phyloP scores from a whole-genome alignment of 53 echinoderm and acorn worm species.

The Crossaster papposus region DNA sequence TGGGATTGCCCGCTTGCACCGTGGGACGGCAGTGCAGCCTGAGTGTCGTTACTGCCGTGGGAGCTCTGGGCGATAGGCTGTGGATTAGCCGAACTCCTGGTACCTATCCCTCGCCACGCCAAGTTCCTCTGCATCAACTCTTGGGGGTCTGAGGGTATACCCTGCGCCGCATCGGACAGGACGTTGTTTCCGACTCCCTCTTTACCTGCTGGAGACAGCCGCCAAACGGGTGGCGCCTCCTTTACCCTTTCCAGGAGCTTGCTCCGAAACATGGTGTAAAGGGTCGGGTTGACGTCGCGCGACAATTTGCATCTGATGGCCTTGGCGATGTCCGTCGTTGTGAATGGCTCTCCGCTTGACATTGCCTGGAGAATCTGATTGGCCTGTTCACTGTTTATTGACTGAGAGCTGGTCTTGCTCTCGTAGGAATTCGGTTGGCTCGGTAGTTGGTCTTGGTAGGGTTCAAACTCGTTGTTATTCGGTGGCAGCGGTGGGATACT shows the following conservation, averaged over 20 bases:
- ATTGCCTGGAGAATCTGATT: constrained; percentile 58
- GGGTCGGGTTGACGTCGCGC: constrained; percentile 78
- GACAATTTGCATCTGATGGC: constrained; percentile 63
- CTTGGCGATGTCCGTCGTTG: constrained; percentile 68
- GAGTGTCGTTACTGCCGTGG: constrained; percentile 11
- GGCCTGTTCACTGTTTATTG: constrained; percentile 10
- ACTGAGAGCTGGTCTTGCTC: background rate
- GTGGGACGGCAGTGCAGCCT: constrained; percentile 16
- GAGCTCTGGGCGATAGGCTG: background rate
- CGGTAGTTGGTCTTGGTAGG: constrained; percentile 25
- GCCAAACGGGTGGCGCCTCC: constrained; percentile 56
- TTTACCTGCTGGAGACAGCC: constrained; percentile 30
- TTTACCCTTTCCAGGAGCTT: constrained; percentile 59
- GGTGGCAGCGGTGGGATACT: constrained; percentile 46
- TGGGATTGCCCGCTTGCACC: background rate
- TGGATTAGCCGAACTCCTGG: background rate
- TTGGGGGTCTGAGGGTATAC: constrained; percentile 28
- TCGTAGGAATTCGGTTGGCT: background rate
- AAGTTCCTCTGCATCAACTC: constrained; percentile 43
- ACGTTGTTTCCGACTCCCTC: constrained; percentile 3
- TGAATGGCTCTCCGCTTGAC: constrained; percentile 53
- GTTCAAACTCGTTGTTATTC: constrained; percentile 24
- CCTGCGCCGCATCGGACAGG: background rate
- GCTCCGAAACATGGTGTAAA: constrained; percentile 69
- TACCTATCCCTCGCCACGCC: constrained; percentile 17